Conservation (phyloP, 2,797 vertebrate genomes). For the Gymnopithys bicolor region DNA sequence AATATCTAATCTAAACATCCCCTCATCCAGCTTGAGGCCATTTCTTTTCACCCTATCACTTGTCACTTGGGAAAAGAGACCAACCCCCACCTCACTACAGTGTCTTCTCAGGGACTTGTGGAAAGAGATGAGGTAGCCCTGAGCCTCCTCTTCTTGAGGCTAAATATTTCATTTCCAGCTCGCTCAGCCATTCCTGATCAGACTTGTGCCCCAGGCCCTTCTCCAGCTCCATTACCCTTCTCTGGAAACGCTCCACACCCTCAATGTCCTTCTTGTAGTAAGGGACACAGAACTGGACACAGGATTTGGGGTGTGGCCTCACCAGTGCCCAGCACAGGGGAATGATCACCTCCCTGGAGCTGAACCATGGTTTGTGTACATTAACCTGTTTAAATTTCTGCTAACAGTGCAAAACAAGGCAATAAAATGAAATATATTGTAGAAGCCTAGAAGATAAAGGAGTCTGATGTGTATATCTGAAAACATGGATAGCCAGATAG, state of each 20-base stretch:
- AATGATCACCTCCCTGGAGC: too few relatives aligned
- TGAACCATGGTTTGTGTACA: not conserved
- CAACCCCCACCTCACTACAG: accelerated
- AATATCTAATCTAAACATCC: not conserved
- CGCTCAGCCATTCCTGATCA: not conserved
- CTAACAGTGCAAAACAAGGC: not conserved
- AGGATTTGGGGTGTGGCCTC: not conserved
- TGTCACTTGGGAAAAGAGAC: not conserved
- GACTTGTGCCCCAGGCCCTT: not conserved
- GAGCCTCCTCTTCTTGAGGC: not conserved
- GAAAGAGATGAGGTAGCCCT: not conserved
- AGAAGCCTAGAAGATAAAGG: not conserved
- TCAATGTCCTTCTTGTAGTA: not conserved
- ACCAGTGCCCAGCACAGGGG: not conserved
- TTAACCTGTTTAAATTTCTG: not conserved
- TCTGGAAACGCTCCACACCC: not conserved
- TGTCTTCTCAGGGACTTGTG: not conserved
- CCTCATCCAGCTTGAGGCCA: not conserved
- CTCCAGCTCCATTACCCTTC: not conserved
- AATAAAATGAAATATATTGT: not conserved
- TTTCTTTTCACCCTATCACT: not conserved
- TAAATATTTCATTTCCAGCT: too few relatives aligned
- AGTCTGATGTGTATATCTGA: not conserved
- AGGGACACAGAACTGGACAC: not conserved
- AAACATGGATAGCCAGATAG: not conserved